Base-by-base conservation (phyloP, 2,888 invertebrate genomes). In the Amiota minor region DNA sequence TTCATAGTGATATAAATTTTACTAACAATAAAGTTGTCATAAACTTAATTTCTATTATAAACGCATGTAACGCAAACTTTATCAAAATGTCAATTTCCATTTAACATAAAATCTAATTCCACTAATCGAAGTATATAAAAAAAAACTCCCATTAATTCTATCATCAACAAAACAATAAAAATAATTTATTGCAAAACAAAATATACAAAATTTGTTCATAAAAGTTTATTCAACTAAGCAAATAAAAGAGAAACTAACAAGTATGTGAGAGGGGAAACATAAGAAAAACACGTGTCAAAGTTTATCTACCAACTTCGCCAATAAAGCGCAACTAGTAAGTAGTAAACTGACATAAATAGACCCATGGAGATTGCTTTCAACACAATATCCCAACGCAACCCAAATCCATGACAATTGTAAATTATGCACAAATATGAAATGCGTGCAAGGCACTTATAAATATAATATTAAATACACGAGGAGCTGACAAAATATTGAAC, bases 381-480 rank as follows among this genome's bases (percentile, higher is more conserved):
- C 65, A 65, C 49, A 49, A 6, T 6, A 35, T 50, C 50, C 9
- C 11, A 9, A 9, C n/a, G 50, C 14, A 16, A 53, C n/a, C n/a
- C 12, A 9, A 14, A 2, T 14, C 53, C 49, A 18, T 49, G 10
- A 23, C 59, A 59, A 20, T 59, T 59, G 23, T 59, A 59, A 11
- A 20, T 59, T 59, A 6, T 14, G 18, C 18, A n/a, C 23, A 12
- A 11, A 49, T 16, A n/a, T 53, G 35, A 46, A 18, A 81, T 78
- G 85, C 84, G 83, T 83, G 83, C 84, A 76, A 76, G 79, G 84
- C 76, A 84, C 83, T 84, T 83, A 65, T 53, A 64, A 65, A 50
- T 46, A 55, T 65, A 20, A 53, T 14, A 12, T n/a, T 12, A 23
- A 47, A 20, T 20, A 3, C 18, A 35, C 18, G 20, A 53, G n/a